Percentiles rank a stretch among this genome's conserved stretches.
These are phyloP conservation scores for Hirudo medicinalis DNA, from an alignment of 1,140 invertebrate genomes.

Conservation along the genomic window DNA sequence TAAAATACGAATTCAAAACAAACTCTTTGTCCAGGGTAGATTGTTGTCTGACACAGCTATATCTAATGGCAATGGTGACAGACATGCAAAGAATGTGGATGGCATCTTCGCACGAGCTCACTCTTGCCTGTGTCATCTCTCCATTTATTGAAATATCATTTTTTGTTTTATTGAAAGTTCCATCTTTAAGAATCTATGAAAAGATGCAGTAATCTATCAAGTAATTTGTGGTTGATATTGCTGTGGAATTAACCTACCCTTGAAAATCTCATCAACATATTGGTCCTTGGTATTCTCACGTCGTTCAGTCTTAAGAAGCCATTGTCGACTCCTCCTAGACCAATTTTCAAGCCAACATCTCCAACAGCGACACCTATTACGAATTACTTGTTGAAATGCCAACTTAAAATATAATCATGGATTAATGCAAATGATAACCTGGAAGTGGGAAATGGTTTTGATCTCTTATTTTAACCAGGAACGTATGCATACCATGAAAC, in stretches of 20 bases:
- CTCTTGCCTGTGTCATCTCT: conserved; percentile 53
- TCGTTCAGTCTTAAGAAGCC: conserved; percentile 72
- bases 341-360: conserved; percentile 82
- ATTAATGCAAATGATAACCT: conserved; percentile 41
- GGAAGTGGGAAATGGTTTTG: conserved; percentile 63
- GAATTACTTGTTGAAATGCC: neutral
- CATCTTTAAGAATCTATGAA: conserved; percentile 52
- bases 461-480: conserved; percentile 14
- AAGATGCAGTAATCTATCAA: too few species aligned
- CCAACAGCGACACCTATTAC: conserved; percentile 66
- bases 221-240: neutral
- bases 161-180: conserved; percentile 65
- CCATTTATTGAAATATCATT: conserved; percentile 78
- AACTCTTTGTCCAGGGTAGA: conserved; percentile 30
- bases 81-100: conserved; percentile 53
- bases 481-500: conserved; percentile 54
- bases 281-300: conserved; percentile 66
- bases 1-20: too few species aligned
- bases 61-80: conserved; percentile 65
- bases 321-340: conserved; percentile 78
- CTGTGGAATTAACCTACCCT: conserved; percentile 45
- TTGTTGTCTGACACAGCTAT: conserved; percentile 74
- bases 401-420: too few species aligned
- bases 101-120: neutral
- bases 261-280: conserved; percentile 87